These are phyloP conservation scores for Acanthurus lineatus DNA, from an alignment of 2,797 vertebrate species.

Conservation along the genomic window DNA sequence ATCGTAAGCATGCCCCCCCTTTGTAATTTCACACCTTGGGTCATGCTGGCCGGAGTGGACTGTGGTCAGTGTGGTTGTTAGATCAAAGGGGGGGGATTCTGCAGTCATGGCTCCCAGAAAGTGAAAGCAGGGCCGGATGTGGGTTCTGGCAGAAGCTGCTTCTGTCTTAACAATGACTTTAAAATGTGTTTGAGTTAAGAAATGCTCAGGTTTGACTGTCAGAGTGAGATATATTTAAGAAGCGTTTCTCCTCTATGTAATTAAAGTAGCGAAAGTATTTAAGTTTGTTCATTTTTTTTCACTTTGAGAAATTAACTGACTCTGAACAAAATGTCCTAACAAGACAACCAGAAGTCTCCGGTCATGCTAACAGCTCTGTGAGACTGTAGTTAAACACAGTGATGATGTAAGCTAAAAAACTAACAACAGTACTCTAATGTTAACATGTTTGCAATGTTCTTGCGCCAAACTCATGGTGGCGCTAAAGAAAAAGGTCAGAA, in stretches of 20 bases:
- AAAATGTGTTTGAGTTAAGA: conserved; percentile 33
- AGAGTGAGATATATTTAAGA: conserved; percentile 7
- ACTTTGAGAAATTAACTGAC: not conserved
- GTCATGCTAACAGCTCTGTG: not conserved
- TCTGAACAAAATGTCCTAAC: not conserved
- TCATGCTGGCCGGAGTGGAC: conserved; percentile 32
- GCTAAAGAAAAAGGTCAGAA: not conserved
- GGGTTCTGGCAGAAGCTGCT: conserved; percentile 46
- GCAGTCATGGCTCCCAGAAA: conserved; percentile 43
- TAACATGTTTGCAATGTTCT: too few relatives aligned
- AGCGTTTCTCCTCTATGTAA: conserved; percentile 1
- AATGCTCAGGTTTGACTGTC: conserved; percentile 34
- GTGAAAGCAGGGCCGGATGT: conserved; percentile 59
- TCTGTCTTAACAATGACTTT: conserved; percentile 35
- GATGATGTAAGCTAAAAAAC: too few relatives aligned
- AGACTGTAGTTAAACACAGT: too few relatives aligned
- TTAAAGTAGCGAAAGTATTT: not conserved
- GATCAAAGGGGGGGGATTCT: conserved; percentile 49
- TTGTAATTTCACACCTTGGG: conserved; percentile 54
- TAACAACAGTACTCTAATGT: too few relatives aligned
- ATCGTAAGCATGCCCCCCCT: conserved; percentile 13
- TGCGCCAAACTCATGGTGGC: not conserved
- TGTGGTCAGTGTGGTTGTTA: conserved; percentile 62
- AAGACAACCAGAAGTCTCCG: too few relatives aligned
- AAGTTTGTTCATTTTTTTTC: not conserved